Conservation (phyloP, 2,797 vertebrate species). For the Mormyrops attenuatus region DNA sequence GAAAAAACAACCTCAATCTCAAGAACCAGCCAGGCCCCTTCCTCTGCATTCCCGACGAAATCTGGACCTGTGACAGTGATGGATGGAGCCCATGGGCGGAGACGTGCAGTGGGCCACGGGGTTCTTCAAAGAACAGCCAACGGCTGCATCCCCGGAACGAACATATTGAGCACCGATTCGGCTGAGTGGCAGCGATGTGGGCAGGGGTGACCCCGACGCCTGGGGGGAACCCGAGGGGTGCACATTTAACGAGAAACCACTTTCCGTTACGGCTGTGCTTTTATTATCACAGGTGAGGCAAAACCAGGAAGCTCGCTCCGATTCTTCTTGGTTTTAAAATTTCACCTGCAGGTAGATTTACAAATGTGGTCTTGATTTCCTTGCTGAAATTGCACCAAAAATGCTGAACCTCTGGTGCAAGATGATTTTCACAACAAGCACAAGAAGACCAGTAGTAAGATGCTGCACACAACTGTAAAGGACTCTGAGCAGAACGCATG, state of each 20-base stretch:
- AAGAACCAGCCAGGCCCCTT: not conserved
- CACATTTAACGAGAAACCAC: not conserved
- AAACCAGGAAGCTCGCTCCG: not conserved
- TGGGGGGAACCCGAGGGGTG: not conserved
- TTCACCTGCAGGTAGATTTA: not conserved
- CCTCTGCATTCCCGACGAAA: constrained; percentile 18
- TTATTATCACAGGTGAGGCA: not conserved
- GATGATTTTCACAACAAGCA: not conserved
- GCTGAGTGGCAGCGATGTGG: not conserved
- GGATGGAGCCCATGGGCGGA: constrained; percentile 30
- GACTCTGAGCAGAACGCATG: not conserved
- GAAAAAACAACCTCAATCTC: constrained; percentile 28
- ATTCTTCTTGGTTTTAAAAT: not conserved
- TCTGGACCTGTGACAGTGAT: constrained; percentile 32
- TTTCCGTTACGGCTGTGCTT: not conserved
- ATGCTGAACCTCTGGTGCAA: not conserved
- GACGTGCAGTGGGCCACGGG: constrained; percentile 16
- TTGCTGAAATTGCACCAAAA: not conserved
- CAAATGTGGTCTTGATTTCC: not conserved
- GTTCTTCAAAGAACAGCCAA: constrained; percentile 20
- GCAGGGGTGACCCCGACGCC: constrained; percentile 4
- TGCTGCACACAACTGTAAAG: not conserved
- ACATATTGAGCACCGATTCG: not conserved
- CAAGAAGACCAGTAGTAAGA: not conserved
- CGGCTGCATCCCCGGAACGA: constrained; percentile 3